Conservation (phyloP, 2,113 vertebrate genomes). For the Stomatorhinus ivindoensis region DNA sequence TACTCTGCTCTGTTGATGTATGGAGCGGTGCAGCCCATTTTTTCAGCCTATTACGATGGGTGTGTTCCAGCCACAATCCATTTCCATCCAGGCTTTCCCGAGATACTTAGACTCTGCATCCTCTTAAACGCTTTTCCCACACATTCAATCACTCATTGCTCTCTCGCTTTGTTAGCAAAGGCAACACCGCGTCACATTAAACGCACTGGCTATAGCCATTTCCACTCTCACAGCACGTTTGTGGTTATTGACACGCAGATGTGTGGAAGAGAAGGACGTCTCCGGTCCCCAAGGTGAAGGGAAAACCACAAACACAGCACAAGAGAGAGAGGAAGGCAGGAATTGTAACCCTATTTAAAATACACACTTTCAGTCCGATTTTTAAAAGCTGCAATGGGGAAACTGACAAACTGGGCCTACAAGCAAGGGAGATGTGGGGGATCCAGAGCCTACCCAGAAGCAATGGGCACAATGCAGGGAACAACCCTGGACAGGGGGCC, state of each 20-base stretch:
- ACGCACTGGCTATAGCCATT: not conserved
- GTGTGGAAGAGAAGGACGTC: not conserved
- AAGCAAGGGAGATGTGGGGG: too few species aligned
- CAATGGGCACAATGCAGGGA: too few species aligned
- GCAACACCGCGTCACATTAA: not conserved
- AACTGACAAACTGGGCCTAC: not conserved
- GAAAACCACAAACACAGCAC: not conserved
- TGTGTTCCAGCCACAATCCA: not conserved
- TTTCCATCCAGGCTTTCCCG: not conserved
- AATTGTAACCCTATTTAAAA: not conserved
- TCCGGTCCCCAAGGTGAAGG: not conserved
- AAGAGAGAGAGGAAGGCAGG: not conserved
- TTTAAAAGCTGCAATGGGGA: not conserved
- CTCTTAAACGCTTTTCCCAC: not conserved
- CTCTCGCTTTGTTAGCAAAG: not conserved
- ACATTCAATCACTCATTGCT: not conserved
- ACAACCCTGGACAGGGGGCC: too few species aligned
- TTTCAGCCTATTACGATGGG: not conserved
- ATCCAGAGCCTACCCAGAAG: too few species aligned
- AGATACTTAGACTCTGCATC: not conserved
- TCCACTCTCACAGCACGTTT: not conserved
- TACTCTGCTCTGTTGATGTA: not conserved
- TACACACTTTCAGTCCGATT: not conserved
- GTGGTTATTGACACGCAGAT: not conserved
- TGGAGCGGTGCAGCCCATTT: not conserved